Evolutionary conservation across 2,888 invertebrate genomes (phyloP), one percentile per base, ranked within the genome.

Genomic region (Idaea straminata): DNA sequence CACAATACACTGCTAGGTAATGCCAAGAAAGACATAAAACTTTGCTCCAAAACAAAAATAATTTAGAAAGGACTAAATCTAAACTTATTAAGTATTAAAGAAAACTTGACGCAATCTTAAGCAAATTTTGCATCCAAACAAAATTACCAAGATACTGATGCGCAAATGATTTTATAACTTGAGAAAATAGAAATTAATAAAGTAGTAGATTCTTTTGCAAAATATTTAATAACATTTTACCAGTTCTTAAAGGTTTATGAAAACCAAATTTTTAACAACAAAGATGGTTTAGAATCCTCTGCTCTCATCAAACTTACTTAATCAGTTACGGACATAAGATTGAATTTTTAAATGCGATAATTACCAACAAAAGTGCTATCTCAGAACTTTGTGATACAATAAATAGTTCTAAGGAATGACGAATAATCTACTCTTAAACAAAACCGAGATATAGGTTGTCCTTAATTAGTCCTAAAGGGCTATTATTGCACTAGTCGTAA

Each of bases 401-500:
- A 13, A 47, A 47, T 13, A 6, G 47, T 47, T 47, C 10, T 4
- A 47, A 47, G 10, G 13, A 10, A 47, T 10, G 47, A 47, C 47
- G 47, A 47, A 47, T 13, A 7, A 47, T 47, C 47, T 47, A 47
- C 13, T 7, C 47, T 47, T 47, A 47, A 47, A 47, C 47, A 10
- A 13, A 47, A 47, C 13, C 47, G 47, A 47, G 47, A 13, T 47
- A 10, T 13, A 47, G 25, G 3, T 25, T 2, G 13, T 47, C 47
- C 47, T 47, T 7, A 69, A 60, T 59, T 62, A 63, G 72, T 72
- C 80, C 81, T 82, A 82, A 67, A 72, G 70, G 80, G 79, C 80
- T 81, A 85, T 25, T 92, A 92, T 92, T 92, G 92, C 92, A 92
- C 92, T 89, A 91, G 86, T 84, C 77, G 74, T 81, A 83, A 81